Base-by-base conservation (phyloP, 2,888 invertebrate species). In the Volucella bombylans region DNA sequence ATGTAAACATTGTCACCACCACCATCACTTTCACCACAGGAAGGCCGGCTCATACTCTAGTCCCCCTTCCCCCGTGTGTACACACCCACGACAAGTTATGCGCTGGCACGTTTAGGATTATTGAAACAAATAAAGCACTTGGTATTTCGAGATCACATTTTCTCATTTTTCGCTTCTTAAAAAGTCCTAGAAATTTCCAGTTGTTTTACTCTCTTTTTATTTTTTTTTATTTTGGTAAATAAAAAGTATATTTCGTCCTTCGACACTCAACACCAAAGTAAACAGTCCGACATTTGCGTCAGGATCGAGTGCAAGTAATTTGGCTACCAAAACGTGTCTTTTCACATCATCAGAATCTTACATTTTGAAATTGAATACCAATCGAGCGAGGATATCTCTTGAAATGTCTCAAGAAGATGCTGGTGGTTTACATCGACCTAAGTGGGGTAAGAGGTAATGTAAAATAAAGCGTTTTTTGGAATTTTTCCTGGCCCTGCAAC, bases 301-400 rank as follows among this genome's bases (percentile, higher is more conserved):
- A 62, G 72, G 23, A 47, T 78, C 50, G 47, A 52, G 52, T 43
- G 49, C 49, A 52, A 59, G 43, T 38, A 71, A 74, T 79, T 83
- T 59, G 54, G 73, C 69, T 61, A 55, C 54, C 57, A 69, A 50
- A 81, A 83, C 83, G 83, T 83, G 83, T 83, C 83, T 61, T 74
- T 83, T 83, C 74, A 69, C 69, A 73, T 74, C 79, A 83, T 74
- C 49, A 64, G 61, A 65, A 79, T 83, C 83, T 83, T 83, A 83
- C 65, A 67, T 79, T 82, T 82, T 68, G 49, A 82, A 73, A 73
- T 78, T 78, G 82, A 82, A 82, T 78, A 82, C 50, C 78, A 78
- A 82, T 82, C 52, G 72, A 73, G 23, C 41, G 64, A 55, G 55
- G 55, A 73, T 78, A 73, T 68, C 49, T 41, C 57, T 74, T 41